phyloP scores from a whole-genome alignment of 2,113 vertebrate species.

The Coryphaenoides rupestris region DNA sequence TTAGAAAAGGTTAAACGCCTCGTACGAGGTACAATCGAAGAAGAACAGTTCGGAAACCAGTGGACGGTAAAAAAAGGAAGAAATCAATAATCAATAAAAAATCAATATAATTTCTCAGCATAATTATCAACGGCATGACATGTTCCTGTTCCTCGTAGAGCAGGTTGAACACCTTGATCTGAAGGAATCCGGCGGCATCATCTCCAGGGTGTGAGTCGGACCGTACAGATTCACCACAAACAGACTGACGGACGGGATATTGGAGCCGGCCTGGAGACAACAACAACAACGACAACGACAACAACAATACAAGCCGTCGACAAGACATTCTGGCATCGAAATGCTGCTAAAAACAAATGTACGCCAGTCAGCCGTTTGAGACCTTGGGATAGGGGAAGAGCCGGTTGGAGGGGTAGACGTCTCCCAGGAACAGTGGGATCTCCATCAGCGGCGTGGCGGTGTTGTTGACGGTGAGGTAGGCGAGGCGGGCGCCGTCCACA shows the following conservation, averaged over 20 bases:
- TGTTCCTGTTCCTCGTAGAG: conserved; percentile 13
- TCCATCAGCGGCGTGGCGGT: conserved; percentile 80
- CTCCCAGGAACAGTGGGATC: conserved; percentile 76
- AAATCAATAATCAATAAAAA: no score
- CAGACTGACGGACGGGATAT: conserved; percentile 73
- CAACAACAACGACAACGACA: conserved; percentile 2
- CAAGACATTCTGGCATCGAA: no score
- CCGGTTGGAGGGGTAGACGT: conserved; percentile 72
- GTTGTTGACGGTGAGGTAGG: conserved; percentile 79
- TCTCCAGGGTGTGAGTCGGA: conserved; percentile 75
- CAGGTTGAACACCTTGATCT: conserved; percentile 65
- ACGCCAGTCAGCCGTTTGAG: not conserved
- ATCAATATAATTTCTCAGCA: no score
- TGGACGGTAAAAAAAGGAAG: conserved; percentile 1
- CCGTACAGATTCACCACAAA: conserved; percentile 81
- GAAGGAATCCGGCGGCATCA: conserved; percentile 75
- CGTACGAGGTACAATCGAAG: not conserved
- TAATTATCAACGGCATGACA: no score
- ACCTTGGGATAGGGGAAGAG: conserved; percentile 81
- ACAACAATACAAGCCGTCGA: not conserved
- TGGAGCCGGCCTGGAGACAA: conserved; percentile 73
- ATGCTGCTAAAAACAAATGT: not conserved
- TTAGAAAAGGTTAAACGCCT: not conserved
- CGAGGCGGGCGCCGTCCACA: conserved; percentile 72
- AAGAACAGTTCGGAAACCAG: not conserved